phyloP scores from a whole-genome alignment of 2,797 vertebrate genomes.

The Sebastes aleutianus region DNA sequence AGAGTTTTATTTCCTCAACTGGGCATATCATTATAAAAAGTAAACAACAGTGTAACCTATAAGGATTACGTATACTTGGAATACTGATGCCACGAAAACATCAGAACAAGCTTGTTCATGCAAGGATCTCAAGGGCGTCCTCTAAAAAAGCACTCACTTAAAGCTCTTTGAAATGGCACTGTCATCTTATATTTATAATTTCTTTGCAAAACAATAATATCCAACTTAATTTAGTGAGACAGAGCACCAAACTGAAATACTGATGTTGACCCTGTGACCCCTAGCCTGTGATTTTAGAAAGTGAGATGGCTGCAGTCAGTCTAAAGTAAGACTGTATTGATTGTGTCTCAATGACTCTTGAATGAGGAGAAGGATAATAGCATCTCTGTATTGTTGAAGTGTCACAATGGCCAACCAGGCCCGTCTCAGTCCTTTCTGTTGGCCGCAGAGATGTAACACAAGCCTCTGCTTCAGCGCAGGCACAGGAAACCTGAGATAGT shows the following conservation, averaged over 20 bases:
- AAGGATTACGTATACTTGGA: background rate
- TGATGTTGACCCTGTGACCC: conserved; percentile 27
- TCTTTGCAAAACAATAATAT: background rate
- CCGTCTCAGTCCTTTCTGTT: conserved; percentile 61
- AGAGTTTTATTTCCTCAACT: background rate
- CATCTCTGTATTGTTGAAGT: conserved; percentile 60
- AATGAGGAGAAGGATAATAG: conserved; percentile 59
- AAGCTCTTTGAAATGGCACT: background rate
- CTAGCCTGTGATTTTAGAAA: conserved; percentile 28
- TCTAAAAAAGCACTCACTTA: background rate
- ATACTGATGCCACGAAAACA: background rate
- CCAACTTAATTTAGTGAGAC: background rate
- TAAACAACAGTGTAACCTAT: background rate
- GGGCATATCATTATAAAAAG: background rate
- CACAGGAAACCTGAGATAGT: conserved; percentile 54
- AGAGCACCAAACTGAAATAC: background rate
- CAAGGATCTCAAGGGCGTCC: background rate
- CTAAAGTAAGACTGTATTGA: conserved; percentile 36
- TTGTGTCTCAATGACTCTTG: conserved; percentile 55
- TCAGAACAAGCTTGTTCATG: background rate
- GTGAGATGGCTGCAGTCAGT: conserved; percentile 12
- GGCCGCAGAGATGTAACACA: conserved; percentile 66
- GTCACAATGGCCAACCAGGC: conserved; percentile 40
- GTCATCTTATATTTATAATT: background rate
- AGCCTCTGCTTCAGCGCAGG: conserved; percentile 46